A percentile compares a stretch with the other conserved stretches of the same genome.
These are phyloP conservation scores for Rhagoletis zephyria DNA, from an alignment of 1,140 invertebrate species.

Conservation along the genomic window DNA sequence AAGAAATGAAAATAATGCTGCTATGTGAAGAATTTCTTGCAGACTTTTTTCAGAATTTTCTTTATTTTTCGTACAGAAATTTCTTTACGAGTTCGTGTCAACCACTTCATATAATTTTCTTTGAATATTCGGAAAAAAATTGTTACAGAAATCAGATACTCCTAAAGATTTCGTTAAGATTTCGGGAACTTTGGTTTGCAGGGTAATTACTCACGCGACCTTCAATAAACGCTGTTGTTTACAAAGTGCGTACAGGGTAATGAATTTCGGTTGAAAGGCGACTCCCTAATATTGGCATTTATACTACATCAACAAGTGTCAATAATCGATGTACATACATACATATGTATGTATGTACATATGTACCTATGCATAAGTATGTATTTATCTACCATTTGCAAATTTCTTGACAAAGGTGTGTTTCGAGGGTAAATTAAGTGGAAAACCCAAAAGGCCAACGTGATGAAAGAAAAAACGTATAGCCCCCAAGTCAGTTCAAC, in stretches of 20 bases:
- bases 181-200: no score
- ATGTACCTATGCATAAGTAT: neutral
- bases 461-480: neutral
- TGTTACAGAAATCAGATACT: no score
- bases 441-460: constrained; percentile 10
- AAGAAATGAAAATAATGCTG: no score
- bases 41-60: no score
- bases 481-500: neutral
- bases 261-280: constrained; percentile 32
- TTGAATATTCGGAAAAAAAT: no score
- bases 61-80: no score
- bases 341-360: neutral
- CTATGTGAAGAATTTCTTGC: no score
- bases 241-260: neutral
- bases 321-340: neutral
- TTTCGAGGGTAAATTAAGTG: constrained; percentile 4
- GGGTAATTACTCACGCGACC: neutral
- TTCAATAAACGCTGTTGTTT: neutral
- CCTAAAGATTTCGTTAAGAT: no score
- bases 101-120: no score
- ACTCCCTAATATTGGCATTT: constrained; percentile 17
- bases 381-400: neutral
- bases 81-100: no score
- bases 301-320: constrained; percentile 1
- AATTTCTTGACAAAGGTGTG: constrained; percentile 12